Conservation (phyloP, 2,888 invertebrate genomes). For the Salticus scenicus region DNA sequence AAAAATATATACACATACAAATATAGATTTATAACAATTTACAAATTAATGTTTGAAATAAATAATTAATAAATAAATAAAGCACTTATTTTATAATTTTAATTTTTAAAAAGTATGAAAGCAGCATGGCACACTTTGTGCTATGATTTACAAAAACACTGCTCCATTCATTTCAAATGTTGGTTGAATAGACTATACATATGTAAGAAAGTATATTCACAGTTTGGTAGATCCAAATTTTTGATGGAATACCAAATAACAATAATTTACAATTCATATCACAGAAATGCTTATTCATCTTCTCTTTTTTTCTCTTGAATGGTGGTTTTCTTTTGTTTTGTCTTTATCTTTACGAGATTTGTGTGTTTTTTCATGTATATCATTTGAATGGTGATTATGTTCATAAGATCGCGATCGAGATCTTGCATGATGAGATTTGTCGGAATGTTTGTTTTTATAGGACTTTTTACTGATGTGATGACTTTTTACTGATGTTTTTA, state of each 20-base stretch:
- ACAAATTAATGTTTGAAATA: no score
- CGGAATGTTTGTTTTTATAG: conserved; percentile 51
- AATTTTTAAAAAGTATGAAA: neutral
- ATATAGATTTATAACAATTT: no score
- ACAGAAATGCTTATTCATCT: conserved; percentile 10
- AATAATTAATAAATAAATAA: no score
- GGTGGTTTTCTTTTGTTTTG: conserved; percentile 54
- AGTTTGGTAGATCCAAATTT: no score
- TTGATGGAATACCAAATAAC: no score
- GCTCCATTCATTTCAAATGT: no score
- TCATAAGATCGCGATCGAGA: conserved; percentile 48
- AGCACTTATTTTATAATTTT: no score
- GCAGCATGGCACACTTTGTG: neutral
- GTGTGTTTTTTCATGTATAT: conserved; percentile 55
- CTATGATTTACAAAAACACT: neutral
- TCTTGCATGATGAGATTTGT: conserved; percentile 26
- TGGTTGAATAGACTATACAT: no score
- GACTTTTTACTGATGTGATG: conserved; percentile 45
- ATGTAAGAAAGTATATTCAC: no score
- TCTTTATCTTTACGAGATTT: conserved; percentile 54
- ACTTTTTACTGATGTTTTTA: no score
- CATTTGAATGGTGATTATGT: conserved; percentile 52
- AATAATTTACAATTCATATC: neutral
- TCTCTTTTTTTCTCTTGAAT: conserved; percentile 54
- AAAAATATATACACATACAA: no score